These are phyloP conservation scores for Fragum fragum DNA, from an alignment of 2,888 invertebrate species.

Conservation along the genomic window DNA sequence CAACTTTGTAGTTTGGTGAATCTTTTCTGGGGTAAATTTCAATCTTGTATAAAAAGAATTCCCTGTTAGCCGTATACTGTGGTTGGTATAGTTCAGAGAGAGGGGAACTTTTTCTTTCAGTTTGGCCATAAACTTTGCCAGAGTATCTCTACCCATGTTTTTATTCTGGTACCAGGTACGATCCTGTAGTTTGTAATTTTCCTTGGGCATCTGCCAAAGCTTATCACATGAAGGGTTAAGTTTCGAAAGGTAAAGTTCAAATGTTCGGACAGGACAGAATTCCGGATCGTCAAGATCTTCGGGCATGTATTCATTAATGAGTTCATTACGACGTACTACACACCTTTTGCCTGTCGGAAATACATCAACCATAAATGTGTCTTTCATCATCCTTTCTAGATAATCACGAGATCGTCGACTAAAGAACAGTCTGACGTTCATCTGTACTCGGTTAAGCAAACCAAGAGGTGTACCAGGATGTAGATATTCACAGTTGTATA, in stretches of 20 bases:
- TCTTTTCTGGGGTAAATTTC: slow-evolving; percentile 13
- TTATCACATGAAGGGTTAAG: slow-evolving; percentile 15
- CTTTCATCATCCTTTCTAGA: not conserved
- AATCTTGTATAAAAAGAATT: slow-evolving; percentile 8
- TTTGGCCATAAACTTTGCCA: slow-evolving; percentile 13
- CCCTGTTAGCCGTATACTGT: slow-evolving; percentile 12
- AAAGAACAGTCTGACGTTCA: slow-evolving; percentile 17
- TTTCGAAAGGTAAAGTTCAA: slow-evolving; percentile 19
- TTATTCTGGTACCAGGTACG: slow-evolving; percentile 15
- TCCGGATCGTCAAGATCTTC: slow-evolving; percentile 2
- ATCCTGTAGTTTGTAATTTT: not conserved
- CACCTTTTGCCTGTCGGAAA: slow-evolving; percentile 17
- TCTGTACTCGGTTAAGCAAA: slow-evolving; percentile 6
- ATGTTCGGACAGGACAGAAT: slow-evolving; percentile 11
- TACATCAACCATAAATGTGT: slow-evolving; percentile 14
- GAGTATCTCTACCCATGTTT: slow-evolving; percentile 9
- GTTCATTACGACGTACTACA: slow-evolving; percentile 16
- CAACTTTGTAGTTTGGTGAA: slow-evolving; percentile 7
- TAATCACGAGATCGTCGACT: slow-evolving; percentile 1
- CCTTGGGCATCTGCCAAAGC: slow-evolving; percentile 23
- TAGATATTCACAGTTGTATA: slow-evolving; percentile 1
- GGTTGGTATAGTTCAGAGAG: slow-evolving; percentile 3
- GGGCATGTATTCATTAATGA: slow-evolving; percentile 19
- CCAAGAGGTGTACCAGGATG: slow-evolving; percentile 4
- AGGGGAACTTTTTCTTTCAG: slow-evolving; percentile 9